Evolutionary conservation across 2,797 vertebrate genomes (phyloP).

Genomic region (Microchirus variegatus): DNA sequence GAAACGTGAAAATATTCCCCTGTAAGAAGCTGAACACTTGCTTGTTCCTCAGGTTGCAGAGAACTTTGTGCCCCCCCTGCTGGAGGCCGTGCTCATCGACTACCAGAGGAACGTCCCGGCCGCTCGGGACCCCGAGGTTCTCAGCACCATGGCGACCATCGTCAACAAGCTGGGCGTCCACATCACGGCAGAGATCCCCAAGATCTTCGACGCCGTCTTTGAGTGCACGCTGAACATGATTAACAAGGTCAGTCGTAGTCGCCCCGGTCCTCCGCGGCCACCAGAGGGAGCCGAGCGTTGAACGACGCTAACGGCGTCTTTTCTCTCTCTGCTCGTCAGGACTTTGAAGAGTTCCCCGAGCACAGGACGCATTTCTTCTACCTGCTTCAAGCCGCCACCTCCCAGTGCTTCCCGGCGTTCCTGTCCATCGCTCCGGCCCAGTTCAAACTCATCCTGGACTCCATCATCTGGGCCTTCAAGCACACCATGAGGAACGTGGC

Average conservation of each 20-base stretch:
- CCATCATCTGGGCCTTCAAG: constrained; percentile 99
- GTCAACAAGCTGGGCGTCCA: constrained; percentile 97
- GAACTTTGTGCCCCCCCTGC: constrained; percentile 95
- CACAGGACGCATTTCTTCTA: constrained; percentile 98
- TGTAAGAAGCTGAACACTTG: no score
- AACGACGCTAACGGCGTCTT: background rate
- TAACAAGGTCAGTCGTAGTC: constrained; percentile 87
- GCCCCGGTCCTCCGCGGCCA: rapidly evolving
- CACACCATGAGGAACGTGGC: constrained; percentile 98
- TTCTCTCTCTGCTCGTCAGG: constrained; percentile 69
- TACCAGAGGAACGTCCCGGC: constrained; percentile 98
- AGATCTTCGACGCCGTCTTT: constrained; percentile 98
- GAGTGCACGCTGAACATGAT: constrained; percentile 99
- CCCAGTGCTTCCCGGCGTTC: constrained; percentile 96
- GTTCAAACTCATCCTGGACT: constrained; percentile 96
- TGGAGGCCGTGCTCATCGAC: constrained; percentile 97
- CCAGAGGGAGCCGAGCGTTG: background rate
- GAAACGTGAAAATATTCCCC: no score
- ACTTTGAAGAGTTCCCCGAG: constrained; percentile 97
- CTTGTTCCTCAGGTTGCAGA: constrained; percentile 98
- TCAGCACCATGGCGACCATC: constrained; percentile 98
- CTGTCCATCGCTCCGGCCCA: constrained; percentile 94
- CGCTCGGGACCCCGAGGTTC: constrained; percentile 96
- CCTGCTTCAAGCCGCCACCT: constrained; percentile 95
- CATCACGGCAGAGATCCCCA: constrained; percentile 97